phyloP scores from a whole-genome alignment of 2,797 vertebrate species.

The Xenentodon cancila region DNA sequence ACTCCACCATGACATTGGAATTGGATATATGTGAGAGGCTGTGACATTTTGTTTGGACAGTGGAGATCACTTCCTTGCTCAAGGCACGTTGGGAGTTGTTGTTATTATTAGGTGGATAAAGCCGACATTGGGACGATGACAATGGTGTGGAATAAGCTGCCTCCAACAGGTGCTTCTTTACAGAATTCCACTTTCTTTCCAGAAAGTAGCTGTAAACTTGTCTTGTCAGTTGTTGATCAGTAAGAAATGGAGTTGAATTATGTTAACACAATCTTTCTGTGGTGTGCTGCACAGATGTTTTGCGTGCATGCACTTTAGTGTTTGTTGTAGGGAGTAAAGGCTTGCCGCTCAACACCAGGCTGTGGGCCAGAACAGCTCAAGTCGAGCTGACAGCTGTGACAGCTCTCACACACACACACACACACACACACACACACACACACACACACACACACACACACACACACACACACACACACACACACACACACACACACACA shows the following conservation, averaged over 20 bases:
- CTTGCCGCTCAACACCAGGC: slow-evolving; percentile 68
- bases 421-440: slow-evolving; percentile 24
- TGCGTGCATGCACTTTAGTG: slow-evolving; percentile 42
- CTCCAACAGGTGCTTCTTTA: slow-evolving; percentile 46
- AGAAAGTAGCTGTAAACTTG: slow-evolving; percentile 34
- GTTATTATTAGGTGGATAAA: slow-evolving; percentile 52
- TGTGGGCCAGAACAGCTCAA: slow-evolving; percentile 73
- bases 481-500: slow-evolving; percentile 43
- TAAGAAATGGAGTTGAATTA: slow-evolving; percentile 38
- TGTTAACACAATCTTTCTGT: slow-evolving; percentile 4
- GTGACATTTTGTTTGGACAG: slow-evolving; percentile 76
- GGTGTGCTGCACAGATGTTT: slow-evolving; percentile 59
- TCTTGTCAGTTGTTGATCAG: slow-evolving; percentile 35
- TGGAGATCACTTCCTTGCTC: slow-evolving; percentile 59
- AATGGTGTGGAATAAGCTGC: slow-evolving; percentile 55
- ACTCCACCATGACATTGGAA: slow-evolving; percentile 67
- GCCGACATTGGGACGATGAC: slow-evolving; percentile 60
- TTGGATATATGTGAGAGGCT: slow-evolving; percentile 62
- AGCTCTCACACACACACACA: slow-evolving; percentile 49
- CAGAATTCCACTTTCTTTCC: slow-evolving; percentile 10
- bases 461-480: slow-evolving; percentile 40
- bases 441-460: slow-evolving; percentile 19
- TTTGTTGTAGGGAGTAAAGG: slow-evolving; percentile 58
- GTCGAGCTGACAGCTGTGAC: slow-evolving; percentile 74
- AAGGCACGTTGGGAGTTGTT: slow-evolving; percentile 55